Evolutionary conservation across 1,140 invertebrate species (phyloP).

Genomic region (Scaptomyza graminum): DNA sequence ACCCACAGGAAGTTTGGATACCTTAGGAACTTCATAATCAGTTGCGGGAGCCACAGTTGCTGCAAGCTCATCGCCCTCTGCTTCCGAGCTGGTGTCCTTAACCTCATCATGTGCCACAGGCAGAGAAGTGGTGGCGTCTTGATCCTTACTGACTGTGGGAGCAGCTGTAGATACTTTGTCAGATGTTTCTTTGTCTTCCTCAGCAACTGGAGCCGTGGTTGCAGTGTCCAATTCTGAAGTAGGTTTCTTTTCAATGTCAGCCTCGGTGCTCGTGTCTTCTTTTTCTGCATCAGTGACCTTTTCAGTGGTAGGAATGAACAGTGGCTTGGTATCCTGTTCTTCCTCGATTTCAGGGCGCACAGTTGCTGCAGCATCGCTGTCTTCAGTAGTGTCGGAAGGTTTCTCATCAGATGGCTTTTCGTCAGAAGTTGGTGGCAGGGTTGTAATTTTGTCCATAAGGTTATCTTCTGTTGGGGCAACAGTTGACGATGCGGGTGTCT

Average conservation of each 20-base stretch:
- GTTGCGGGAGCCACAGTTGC: slow-evolving; percentile 10
- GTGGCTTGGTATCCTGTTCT: slow-evolving; percentile 12
- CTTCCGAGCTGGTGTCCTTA: neutral
- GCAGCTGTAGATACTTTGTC: slow-evolving; percentile 7
- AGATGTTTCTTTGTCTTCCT: slow-evolving; percentile 28
- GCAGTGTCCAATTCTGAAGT: slow-evolving; percentile 4
- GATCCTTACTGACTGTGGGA: slow-evolving; percentile 9
- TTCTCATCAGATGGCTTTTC: slow-evolving; percentile 9
- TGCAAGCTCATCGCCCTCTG: neutral
- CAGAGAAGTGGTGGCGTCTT: slow-evolving; percentile 6
- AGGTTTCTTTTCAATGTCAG: slow-evolving; percentile 24
- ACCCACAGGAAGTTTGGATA: slow-evolving; percentile 25
- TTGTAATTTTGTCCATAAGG: slow-evolving; percentile 14
- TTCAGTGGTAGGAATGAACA: neutral
- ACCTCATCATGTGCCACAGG: slow-evolving; percentile 15
- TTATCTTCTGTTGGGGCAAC: slow-evolving; percentile 14
- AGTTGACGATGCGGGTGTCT: slow-evolving; percentile 20
- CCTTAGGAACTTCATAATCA: slow-evolving; percentile 20
- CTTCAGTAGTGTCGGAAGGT: slow-evolving; percentile 20
- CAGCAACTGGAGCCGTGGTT: slow-evolving; percentile 15
- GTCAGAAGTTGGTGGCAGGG: slow-evolving; percentile 11
- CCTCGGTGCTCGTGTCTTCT: slow-evolving; percentile 15
- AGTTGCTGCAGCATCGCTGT: slow-evolving; percentile 17
- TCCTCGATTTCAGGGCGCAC: slow-evolving; percentile 8
- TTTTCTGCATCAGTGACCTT: neutral